Evolutionary conservation across 92 coral and sea anemone species (phyloP), one percentile per base, ranked within the genome.

Genomic region (Metridium senile): DNA sequence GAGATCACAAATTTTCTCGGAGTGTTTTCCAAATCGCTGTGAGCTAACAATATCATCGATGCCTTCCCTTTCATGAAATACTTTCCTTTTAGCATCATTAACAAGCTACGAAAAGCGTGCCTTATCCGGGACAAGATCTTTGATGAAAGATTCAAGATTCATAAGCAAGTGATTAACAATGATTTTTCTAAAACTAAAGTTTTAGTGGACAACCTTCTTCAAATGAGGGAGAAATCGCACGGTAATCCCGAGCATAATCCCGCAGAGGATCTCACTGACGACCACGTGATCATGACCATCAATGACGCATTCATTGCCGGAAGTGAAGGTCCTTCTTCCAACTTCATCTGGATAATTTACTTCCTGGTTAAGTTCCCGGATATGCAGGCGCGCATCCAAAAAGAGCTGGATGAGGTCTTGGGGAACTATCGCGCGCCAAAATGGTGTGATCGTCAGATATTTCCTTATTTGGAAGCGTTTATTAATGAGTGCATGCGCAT

Each of bases 351-450:
- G 88, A 81, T 81, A 0, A 10, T 87, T 17, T 88, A 86, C 45
- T 83, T 68, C 69, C 79, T 89, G 71, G 87, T 62, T 1, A 79
- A 80, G 71, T 78, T 85, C 86, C 93, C 90, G 81, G 88, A 85
- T 7, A 71, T 86, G 53, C 93, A 89, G 65, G 72, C 70, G 31
- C 82, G 85, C 28, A 31, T 86, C 56, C 93, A 82, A 28, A 78
- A 67, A 0, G 88, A 79, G 51, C 25, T 89, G 56, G 88, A 89
- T 78, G 90, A 85, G 67, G 81, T 89, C 81, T 68, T 82, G 9
- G 90, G 87, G 22, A 62, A 76, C 32, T 65, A 71, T 47, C 85
- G 83, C 47, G 62, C 84, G 56, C 81, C 85, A 26, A 35, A 65
- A 32, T 52, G 80, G 75, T 23, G 35, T 74, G 90, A 89, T 56